phyloP scores from a whole-genome alignment of 2,888 invertebrate species.

The Microchrysa polita region DNA sequence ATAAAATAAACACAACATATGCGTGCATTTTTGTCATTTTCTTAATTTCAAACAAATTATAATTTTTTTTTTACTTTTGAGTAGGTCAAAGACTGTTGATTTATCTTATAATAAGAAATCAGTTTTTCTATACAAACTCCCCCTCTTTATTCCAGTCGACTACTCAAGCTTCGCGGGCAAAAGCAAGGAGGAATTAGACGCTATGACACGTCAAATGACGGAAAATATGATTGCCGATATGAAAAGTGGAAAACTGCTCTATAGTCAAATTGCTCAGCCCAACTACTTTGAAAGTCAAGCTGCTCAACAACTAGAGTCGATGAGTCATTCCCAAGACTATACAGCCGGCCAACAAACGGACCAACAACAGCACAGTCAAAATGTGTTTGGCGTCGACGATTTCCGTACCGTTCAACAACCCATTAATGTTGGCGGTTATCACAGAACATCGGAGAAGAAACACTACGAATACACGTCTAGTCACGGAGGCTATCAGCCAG shows the following conservation, averaged over 20 bases:
- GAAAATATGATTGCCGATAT: constrained; percentile 59
- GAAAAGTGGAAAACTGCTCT: constrained; percentile 56
- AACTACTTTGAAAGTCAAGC: constrained; percentile 62
- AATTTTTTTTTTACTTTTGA: too few relatives aligned
- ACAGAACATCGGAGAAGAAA: constrained; percentile 41
- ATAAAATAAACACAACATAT: too few relatives aligned
- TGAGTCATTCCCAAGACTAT: constrained; percentile 51
- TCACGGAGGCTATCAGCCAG: constrained; percentile 41
- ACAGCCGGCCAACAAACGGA: constrained; percentile 51
- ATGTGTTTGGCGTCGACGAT: constrained; percentile 26
- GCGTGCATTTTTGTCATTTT: too few relatives aligned
- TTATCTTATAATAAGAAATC: too few relatives aligned
- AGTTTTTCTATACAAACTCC: too few relatives aligned
- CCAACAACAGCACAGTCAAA: constrained; percentile 50
- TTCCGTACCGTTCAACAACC: constrained; percentile 8
- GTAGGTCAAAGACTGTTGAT: too few relatives aligned
- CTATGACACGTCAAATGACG: constrained; percentile 53
- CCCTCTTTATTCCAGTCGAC: constrained; percentile 53
- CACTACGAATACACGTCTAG: constrained; percentile 40
- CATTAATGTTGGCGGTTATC: constrained; percentile 38
- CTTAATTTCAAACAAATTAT: too few relatives aligned
- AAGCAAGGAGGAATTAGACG: constrained; percentile 55
- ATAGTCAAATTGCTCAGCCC: constrained; percentile 57
- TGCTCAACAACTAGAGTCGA: constrained; percentile 55
- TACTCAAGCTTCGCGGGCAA: constrained; percentile 59